Evolutionary conservation across 1,140 invertebrate genomes (phyloP).

Genomic region (Atta texana): DNA sequence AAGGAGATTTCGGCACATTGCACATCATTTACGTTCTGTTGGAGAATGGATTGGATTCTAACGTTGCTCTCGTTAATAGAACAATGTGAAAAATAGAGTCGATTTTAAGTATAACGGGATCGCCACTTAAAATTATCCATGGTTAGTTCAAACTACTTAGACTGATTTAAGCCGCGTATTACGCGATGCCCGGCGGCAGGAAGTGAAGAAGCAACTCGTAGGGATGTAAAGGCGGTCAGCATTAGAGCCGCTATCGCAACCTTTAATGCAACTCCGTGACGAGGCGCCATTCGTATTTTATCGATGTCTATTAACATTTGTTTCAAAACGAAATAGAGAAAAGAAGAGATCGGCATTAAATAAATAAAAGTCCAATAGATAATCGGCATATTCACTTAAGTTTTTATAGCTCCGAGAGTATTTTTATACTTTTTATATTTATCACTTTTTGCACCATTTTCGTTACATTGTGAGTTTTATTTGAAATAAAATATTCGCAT

Average conservation of each 20-base stretch:
- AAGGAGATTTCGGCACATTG: neutral
- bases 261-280: conserved; percentile 40
- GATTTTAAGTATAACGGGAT: conserved; percentile 71
- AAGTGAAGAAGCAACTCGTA: conserved; percentile 68
- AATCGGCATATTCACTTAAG: neutral
- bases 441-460: neutral
- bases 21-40: neutral
- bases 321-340: neutral
- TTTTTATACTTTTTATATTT: neutral
- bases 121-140: conserved; percentile 73
- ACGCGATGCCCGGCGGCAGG: conserved; percentile 61
- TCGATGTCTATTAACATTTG: conserved; percentile 30
- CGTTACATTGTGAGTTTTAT: neutral
- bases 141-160: conserved; percentile 67
- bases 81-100: conserved; percentile 48
- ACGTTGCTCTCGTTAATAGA: neutral
- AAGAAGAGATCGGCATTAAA: neutral
- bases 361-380: neutral
- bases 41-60: neutral
- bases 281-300: conserved; percentile 42
- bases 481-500: neutral
- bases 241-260: conserved; percentile 60
- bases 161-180: conserved; percentile 65
- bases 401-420: neutral
- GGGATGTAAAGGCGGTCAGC: conserved; percentile 46